Conservation (phyloP, 2,113 vertebrate genomes). For the Nycticryphes semicollaris region DNA sequence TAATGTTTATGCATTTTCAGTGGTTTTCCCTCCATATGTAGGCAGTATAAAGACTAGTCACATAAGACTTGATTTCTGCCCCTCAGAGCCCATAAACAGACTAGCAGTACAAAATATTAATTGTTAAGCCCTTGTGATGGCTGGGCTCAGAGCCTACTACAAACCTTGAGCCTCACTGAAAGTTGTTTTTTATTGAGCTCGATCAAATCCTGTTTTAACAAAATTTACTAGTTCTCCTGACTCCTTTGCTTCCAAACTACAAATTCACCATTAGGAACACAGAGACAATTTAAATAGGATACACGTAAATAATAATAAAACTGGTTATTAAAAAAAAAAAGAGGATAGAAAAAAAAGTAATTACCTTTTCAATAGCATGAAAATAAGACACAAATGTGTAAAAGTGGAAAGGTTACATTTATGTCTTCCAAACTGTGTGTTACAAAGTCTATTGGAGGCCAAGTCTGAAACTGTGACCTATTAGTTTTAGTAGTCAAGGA, state of each 20-base stretch:
- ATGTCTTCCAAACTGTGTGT: neutral
- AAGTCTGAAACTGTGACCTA: neutral
- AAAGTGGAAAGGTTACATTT: neutral
- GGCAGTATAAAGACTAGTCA: neutral
- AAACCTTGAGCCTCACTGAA: neutral
- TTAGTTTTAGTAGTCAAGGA: neutral
- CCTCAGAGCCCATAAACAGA: slow-evolving; percentile 24
- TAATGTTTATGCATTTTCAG: slow-evolving; percentile 18
- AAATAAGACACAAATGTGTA: neutral
- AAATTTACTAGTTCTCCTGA: neutral
- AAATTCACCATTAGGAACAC: slow-evolving; percentile 5
- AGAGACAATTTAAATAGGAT: neutral
- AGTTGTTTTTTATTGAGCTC: neutral
- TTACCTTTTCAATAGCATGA: neutral
- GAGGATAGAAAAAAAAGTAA: neutral
- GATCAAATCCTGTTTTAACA: neutral
- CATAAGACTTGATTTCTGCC: slow-evolving; percentile 5
- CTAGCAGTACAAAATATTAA: neutral
- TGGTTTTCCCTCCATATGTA: neutral
- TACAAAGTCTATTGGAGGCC: neutral
- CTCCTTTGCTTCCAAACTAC: neutral
- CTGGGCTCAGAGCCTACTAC: neutral
- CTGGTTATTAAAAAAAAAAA: neutral
- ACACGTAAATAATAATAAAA: neutral
- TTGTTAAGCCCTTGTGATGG: neutral